A percentile compares a stretch with the other conserved stretches of the same genome.
Evolutionary conservation across 2,113 vertebrate genomes (phyloP).

Genomic region (Clarias magur): DNA sequence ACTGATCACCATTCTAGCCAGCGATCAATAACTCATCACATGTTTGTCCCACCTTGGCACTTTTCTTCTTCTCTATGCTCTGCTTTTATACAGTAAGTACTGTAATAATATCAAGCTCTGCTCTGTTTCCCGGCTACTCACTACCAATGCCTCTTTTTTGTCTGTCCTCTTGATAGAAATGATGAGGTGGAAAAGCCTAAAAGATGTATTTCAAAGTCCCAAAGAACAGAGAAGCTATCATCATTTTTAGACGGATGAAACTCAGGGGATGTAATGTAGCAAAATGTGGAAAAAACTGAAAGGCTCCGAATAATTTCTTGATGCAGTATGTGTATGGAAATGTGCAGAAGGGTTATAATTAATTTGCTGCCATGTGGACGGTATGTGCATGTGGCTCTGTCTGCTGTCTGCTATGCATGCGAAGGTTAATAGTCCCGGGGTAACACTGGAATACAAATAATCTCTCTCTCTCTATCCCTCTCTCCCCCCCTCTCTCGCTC

Average conservation of each 20-base stretch:
- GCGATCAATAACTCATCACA: background rate
- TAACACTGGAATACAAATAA: slow-evolving; percentile 11
- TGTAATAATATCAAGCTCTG: background rate
- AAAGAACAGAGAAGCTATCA: background rate
- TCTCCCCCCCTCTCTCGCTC: too few relatives aligned
- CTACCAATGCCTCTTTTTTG: background rate
- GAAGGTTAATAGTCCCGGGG: slow-evolving; percentile 14
- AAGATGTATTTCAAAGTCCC: background rate
- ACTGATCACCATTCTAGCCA: background rate
- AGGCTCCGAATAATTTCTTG: background rate
- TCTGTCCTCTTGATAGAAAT: background rate
- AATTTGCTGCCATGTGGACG: background rate
- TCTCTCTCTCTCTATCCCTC: background rate
- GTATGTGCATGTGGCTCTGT: background rate
- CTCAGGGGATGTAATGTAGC: background rate
- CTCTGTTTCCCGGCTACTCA: background rate
- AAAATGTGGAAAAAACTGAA: background rate
- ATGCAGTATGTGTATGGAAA: background rate
- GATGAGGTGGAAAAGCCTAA: background rate
- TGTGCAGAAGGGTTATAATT: background rate
- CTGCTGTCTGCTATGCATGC: background rate
- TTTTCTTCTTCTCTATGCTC: background rate
- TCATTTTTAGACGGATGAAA: background rate
- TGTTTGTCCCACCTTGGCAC: background rate
- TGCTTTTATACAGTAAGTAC: background rate